Evolutionary conservation across 2,113 vertebrate species (phyloP).

Genomic region (Monopterus albus): DNA sequence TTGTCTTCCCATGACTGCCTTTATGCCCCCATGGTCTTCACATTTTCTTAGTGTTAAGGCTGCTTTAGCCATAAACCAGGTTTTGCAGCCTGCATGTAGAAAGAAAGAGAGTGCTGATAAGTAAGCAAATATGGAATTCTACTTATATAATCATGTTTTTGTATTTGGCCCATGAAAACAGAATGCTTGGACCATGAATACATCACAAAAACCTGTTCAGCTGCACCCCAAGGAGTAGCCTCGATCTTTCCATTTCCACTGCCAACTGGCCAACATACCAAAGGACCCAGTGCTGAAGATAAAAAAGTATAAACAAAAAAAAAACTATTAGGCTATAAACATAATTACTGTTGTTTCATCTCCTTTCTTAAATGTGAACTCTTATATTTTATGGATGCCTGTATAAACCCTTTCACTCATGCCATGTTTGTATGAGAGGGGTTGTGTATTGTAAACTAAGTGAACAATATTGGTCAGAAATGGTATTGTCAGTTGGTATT

Average conservation of each 20-base stretch:
- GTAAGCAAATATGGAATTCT: not conserved
- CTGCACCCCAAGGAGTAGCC: slow-evolving; percentile 69
- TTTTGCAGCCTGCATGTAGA: slow-evolving; percentile 51
- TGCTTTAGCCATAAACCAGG: slow-evolving; percentile 29
- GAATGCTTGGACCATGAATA: slow-evolving; percentile 78
- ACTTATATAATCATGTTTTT: slow-evolving; percentile 36
- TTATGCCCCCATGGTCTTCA: slow-evolving; percentile 61
- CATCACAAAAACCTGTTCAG: slow-evolving; percentile 70
- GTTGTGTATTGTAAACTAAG: slow-evolving; percentile 66
- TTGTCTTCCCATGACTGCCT: slow-evolving; percentile 78
- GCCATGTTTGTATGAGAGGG: slow-evolving; percentile 55
- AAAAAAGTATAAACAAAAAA: slow-evolving; percentile 84
- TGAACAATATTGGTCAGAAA: slow-evolving; percentile 42
- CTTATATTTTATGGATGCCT: slow-evolving; percentile 85
- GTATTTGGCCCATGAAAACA: slow-evolving; percentile 68
- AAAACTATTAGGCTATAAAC: slow-evolving; percentile 82
- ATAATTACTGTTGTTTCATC: slow-evolving; percentile 84
- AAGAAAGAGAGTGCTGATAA: slow-evolving; percentile 51
- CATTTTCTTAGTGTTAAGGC: slow-evolving; percentile 31
- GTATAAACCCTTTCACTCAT: slow-evolving; percentile 62
- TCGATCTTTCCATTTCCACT: slow-evolving; percentile 58
- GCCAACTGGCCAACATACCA: slow-evolving; percentile 67
- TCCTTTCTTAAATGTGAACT: slow-evolving; percentile 82
- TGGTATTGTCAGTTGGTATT: slow-evolving; percentile 33
- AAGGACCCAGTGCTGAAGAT: slow-evolving; percentile 70